phyloP scores from a whole-genome alignment of 2,113 vertebrate species.

The Ramphastos sulfuratus region DNA sequence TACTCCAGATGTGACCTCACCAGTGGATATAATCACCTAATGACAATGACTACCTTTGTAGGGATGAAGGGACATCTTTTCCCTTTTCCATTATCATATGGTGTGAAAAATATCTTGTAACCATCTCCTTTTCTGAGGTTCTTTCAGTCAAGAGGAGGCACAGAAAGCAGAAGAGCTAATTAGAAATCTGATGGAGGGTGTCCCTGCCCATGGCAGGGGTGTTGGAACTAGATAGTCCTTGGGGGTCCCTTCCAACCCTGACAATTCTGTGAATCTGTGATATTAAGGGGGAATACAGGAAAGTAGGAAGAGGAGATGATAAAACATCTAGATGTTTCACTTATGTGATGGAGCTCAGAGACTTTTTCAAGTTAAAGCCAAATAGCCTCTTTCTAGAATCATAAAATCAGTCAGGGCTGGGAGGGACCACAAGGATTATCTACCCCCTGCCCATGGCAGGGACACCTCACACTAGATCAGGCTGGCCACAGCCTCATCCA shows the following conservation, averaged over 20 bases:
- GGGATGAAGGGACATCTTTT: not conserved
- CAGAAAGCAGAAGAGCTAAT: not conserved
- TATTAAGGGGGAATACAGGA: too few relatives aligned
- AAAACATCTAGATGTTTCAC: not conserved
- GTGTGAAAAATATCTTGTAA: not conserved
- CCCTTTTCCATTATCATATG: not conserved
- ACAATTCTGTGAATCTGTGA: too few relatives aligned
- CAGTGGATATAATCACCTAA: not conserved
- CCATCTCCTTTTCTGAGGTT: not conserved
- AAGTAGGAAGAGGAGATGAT: too few relatives aligned
- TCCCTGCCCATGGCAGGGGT: too few relatives aligned
- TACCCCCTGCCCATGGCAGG: too few relatives aligned
- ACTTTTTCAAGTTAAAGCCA: not conserved
- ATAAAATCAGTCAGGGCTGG: too few relatives aligned
- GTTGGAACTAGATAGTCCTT: too few relatives aligned
- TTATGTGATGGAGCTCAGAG: not conserved
- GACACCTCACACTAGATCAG: too few relatives aligned
- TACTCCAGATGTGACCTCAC: too few relatives aligned
- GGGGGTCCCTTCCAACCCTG: too few relatives aligned
- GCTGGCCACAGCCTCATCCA: too few relatives aligned
- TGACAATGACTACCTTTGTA: accelerated
- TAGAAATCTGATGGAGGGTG: not conserved
- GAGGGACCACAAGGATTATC: too few relatives aligned
- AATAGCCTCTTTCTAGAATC: not conserved
- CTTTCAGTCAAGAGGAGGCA: not conserved